Evolutionary conservation across 2,888 invertebrate genomes (phyloP).

Genomic region (Brachypterus glaber): DNA sequence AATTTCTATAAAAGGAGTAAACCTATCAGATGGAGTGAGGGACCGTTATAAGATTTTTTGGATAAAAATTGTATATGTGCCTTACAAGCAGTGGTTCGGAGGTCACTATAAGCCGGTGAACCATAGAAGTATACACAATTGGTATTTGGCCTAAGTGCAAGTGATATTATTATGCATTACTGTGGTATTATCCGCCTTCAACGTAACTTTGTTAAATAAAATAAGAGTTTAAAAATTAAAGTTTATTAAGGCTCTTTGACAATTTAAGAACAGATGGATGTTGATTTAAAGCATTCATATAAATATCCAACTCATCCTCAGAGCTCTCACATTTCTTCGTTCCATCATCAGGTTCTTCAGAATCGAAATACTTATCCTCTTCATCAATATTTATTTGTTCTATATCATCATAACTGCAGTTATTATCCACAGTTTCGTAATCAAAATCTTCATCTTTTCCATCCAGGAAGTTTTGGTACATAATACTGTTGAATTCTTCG

Average conservation of each 20-base stretch:
- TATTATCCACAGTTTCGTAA: conserved; percentile 70
- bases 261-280: conserved; percentile 34
- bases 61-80: too few species aligned
- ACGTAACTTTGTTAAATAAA: too few species aligned
- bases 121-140: too few species aligned
- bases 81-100: too few species aligned
- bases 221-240: too few species aligned
- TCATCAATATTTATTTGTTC: conserved; percentile 67
- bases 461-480: conserved; percentile 76
- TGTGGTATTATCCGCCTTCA: too few species aligned
- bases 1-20: too few species aligned
- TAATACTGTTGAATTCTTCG: conserved; percentile 74
- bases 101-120: too few species aligned
- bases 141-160: too few species aligned
- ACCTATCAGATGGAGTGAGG: too few species aligned
- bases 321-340: conserved; percentile 27
- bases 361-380: conserved; percentile 87
- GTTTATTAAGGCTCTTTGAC: conserved; percentile 30
- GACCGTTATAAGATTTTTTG: too few species aligned
- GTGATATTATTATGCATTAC: too few species aligned
- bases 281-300: conserved; percentile 53
- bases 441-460: conserved; percentile 78
- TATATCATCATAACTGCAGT: conserved; percentile 69
- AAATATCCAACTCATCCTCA: conserved; percentile 64
- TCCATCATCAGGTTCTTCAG: conserved; percentile 57